Base-by-base conservation (phyloP, 1,140 invertebrate species). In the Fragariocoptes setiger region DNA sequence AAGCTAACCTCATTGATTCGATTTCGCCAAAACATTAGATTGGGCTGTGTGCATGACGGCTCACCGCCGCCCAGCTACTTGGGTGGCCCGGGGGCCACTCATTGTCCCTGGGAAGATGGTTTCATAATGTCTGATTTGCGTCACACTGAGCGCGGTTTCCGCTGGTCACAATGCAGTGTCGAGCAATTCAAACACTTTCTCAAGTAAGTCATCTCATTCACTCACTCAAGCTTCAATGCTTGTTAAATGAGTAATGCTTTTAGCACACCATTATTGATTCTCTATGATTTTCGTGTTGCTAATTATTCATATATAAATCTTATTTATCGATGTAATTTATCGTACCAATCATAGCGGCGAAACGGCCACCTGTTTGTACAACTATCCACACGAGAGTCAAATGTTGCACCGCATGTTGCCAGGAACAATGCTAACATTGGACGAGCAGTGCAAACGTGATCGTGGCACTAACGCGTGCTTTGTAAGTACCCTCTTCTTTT, bases 61-160 rank as follows among this genome's bases (percentile, higher is more conserved):
- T 85, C 79, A 45, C 79, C 80, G 15, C 78, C 82, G 37, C 82
- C 82, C 2, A 82, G 75, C 39, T 86, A 88, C 49, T 63, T 88
- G 3, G 82, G 82, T 41, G 80, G 82, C 41, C 82, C 82, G 1
- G 82, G 82, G n/a, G 82, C 82, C 25, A 76, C 82, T 52, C 78
- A 80, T 50, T 88, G 82, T 53, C 69, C 78, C 50, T 88, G 82
- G 80, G 77, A 85, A 55, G 82, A 88, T 54, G 82, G 82, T 35
- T 88, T 74, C 59, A 88, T 88, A 50, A 88, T 88, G 82, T 80
- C 76, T 39, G 80, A 88, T 60, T 65, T 88, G 37, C 63, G 82
- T 47, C 80, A 86, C 56, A 86, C 80, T 1, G 80, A 86, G 60
- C 71, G 82, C 53, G 82, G 82, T 14, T 88, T 88, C 63, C 66